Conservation (phyloP, 2,888 invertebrate species). For the Lasioglossum morio region DNA sequence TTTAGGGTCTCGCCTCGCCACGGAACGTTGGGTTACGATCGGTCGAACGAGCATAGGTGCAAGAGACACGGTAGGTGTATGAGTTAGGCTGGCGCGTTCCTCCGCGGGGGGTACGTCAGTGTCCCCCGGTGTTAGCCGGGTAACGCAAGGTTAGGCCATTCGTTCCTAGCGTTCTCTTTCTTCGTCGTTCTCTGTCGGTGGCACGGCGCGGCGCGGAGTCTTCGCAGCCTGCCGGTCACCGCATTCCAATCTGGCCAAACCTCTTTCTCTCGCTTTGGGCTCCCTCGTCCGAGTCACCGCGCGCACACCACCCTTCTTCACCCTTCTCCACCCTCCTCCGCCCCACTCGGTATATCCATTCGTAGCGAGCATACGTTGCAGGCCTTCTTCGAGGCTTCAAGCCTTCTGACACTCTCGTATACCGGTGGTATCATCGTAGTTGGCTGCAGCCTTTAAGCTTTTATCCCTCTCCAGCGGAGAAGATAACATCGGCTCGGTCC, state of each 20-base stretch:
- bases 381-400: conserved; percentile 70
- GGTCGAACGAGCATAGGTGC: conserved; percentile 14
- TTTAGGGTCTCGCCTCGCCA: not conserved
- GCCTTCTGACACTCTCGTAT: conserved; percentile 80
- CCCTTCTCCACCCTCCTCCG: conserved; percentile 13
- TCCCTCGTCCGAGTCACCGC: conserved; percentile 35
- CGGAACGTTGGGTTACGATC: conserved; percentile 4
- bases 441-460: conserved; percentile 80
- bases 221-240: conserved; percentile 80
- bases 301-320: conserved; percentile 12
- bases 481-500: conserved; percentile 79
- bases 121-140: conserved; percentile 76
- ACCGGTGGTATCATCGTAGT: conserved; percentile 81
- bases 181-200: conserved; percentile 42
- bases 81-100: conserved; percentile 60
- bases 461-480: conserved; percentile 79
- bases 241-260: conserved; percentile 77
- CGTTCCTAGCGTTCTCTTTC: conserved; percentile 51
- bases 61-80: conserved; percentile 32
- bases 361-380: conserved; percentile 64
- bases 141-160: conserved; percentile 68
- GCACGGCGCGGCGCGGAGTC: conserved; percentile 48
- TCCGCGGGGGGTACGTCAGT: conserved; percentile 83
- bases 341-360: conserved; percentile 28
- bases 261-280: conserved; percentile 54